Evolutionary conservation across 2,888 invertebrate species (phyloP).

Genomic region (Nomada ruficornis): DNA sequence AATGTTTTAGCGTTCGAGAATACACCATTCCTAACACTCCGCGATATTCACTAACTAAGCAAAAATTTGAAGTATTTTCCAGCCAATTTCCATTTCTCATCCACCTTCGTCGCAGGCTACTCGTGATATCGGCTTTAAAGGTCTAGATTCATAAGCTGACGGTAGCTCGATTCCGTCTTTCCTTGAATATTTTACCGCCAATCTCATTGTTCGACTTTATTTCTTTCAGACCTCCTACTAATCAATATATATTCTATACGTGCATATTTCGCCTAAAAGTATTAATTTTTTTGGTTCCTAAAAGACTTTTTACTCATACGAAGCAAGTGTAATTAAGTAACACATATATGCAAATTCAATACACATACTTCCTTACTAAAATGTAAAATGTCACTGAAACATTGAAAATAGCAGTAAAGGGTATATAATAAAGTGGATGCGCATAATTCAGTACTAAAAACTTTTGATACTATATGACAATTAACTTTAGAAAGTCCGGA

Average conservation of each 20-base stretch:
- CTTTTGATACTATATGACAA: too few species aligned
- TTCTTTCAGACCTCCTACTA: slow-evolving; percentile 2
- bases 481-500: too few species aligned
- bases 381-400: too few species aligned
- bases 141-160: neutral
- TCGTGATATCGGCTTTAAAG: slow-evolving; percentile 1
- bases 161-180: neutral
- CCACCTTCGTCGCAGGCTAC: too few species aligned
- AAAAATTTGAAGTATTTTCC: neutral
- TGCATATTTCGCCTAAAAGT: neutral
- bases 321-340: too few species aligned
- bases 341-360: too few species aligned
- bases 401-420: too few species aligned
- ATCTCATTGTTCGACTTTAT: slow-evolving; percentile 9
- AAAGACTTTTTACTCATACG: neutral
- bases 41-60: neutral
- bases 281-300: neutral
- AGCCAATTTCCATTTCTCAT: neutral
- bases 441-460: too few species aligned
- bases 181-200: slow-evolving; percentile 10
- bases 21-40: too few species aligned
- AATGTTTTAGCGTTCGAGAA: too few species aligned
- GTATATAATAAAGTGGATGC: too few species aligned
- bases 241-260: neutral
- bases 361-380: too few species aligned